These are phyloP conservation scores for Hypolimnas misippus DNA, from an alignment of 2,888 invertebrate genomes.

Conservation along the genomic window DNA sequence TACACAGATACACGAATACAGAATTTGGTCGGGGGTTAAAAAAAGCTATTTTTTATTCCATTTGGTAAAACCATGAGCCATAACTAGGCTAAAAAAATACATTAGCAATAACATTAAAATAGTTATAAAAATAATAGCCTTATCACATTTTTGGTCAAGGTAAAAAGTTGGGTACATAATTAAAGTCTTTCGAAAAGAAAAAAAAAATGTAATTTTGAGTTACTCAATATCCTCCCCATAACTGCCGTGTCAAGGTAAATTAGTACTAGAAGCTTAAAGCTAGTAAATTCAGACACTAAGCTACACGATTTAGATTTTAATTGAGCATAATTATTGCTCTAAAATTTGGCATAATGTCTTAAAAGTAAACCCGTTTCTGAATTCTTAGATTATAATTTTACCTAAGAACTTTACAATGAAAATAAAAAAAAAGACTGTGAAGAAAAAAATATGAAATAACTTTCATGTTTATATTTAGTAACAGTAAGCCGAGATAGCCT, in stretches of 20 bases:
- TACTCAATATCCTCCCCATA: slow-evolving; percentile 21
- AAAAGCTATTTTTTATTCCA: too few species aligned
- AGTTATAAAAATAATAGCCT: neutral
- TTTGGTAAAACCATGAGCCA: too few species aligned
- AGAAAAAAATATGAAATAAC: too few species aligned
- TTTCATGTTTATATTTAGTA: too few species aligned
- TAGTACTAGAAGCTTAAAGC: slow-evolving; percentile 12
- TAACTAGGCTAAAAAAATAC: too few species aligned
- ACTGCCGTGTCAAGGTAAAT: slow-evolving; percentile 22
- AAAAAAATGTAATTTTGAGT: slow-evolving; percentile 6
- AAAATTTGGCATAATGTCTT: slow-evolving; percentile 13
- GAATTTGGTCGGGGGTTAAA: too few species aligned
- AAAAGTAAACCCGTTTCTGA: neutral
- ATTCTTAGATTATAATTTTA: neutral
- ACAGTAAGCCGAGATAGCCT: too few species aligned
- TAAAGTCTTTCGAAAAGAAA: slow-evolving; percentile 17
- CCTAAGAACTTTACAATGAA: neutral
- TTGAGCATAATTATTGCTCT: neutral
- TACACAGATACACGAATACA: too few species aligned
- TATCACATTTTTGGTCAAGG: slow-evolving; percentile 7
- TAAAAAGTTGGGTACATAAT: neutral
- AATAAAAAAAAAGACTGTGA: too few species aligned
- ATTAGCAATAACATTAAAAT: neutral
- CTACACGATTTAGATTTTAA: slow-evolving; percentile 2
- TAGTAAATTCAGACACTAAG: neutral